A percentile compares a stretch with the other conserved stretches of the same genome.
phyloP scores from a whole-genome alignment of 2,113 vertebrate species.

The Cichladusa arquata region DNA sequence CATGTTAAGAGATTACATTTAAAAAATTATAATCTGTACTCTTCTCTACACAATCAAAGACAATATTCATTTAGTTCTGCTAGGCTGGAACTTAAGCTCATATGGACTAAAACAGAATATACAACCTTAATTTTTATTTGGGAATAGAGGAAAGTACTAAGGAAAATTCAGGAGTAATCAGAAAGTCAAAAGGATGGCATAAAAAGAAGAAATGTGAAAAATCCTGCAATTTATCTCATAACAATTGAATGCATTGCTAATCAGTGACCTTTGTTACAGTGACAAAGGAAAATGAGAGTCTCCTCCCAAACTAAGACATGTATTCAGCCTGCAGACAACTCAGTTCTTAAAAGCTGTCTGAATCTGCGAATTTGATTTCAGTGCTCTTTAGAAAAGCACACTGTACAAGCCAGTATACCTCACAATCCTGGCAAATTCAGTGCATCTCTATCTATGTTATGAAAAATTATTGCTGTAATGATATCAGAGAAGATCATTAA shows the following conservation, averaged over 20 bases:
- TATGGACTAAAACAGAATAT: neutral
- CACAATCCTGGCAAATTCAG: neutral
- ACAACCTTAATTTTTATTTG: neutral
- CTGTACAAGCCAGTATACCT: neutral
- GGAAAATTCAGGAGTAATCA: slow-evolving; percentile 34
- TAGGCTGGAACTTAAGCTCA: neutral
- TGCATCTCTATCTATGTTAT: neutral
- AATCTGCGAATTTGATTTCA: neutral
- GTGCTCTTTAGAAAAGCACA: neutral
- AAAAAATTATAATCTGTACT: neutral
- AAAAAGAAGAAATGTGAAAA: slow-evolving; percentile 34
- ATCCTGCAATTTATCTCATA: neutral
- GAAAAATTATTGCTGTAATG: neutral
- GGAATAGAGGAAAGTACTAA: neutral
- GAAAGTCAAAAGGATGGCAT: neutral
- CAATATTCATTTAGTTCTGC: neutral
- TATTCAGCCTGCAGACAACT: slow-evolving; percentile 8
- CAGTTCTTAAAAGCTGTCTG: neutral
- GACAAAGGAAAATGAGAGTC: slow-evolving; percentile 28
- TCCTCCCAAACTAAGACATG: neutral
- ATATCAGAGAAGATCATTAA: neutral
- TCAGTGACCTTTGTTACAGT: slow-evolving; percentile 47
- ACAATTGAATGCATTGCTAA: slow-evolving; percentile 18
- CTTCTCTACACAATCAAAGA: neutral
- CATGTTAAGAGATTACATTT: neutral